Evolutionary conservation across 2,797 vertebrate species (phyloP).

Genomic region (Etheostoma nigrum): DNA sequence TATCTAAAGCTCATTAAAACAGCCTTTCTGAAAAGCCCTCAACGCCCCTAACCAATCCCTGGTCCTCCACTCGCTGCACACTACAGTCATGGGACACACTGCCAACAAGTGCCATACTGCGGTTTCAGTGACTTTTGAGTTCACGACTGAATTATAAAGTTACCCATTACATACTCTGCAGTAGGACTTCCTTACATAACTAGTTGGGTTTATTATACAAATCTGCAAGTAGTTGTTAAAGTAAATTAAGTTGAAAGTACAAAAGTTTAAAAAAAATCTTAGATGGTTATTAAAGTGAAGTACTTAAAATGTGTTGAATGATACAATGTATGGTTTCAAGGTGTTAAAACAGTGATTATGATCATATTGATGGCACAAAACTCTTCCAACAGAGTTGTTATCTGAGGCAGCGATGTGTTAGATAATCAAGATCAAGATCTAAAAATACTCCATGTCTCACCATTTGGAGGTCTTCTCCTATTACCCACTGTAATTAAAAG

Average conservation of each 20-base stretch:
- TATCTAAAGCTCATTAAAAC: conserved; percentile 76
- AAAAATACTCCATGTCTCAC: conserved; percentile 84
- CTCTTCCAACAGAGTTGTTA: conserved; percentile 56
- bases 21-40: conserved; percentile 62
- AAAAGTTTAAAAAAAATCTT: not conserved
- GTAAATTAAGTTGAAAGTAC: not conserved
- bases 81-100: conserved; percentile 43
- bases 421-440: conserved; percentile 81
- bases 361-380: conserved; percentile 33
- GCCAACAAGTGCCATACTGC: conserved; percentile 28
- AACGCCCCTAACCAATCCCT: conserved; percentile 46
- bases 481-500: conserved; percentile 87
- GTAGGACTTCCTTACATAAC: conserved; percentile 1
- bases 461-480: conserved; percentile 82
- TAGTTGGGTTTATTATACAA: conserved; percentile 10
- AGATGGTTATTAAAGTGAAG: not conserved
- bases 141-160: conserved; percentile 25
- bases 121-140: conserved; percentile 34
- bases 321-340: conserved; percentile 22
- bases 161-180: not conserved
- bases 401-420: conserved; percentile 68
- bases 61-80: conserved; percentile 27
- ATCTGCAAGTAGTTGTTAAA: not conserved
- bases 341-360: conserved; percentile 32
- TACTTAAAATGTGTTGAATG: conserved; percentile 19